Conservation (phyloP, 2,888 invertebrate species). For the Heliconius aoede region DNA sequence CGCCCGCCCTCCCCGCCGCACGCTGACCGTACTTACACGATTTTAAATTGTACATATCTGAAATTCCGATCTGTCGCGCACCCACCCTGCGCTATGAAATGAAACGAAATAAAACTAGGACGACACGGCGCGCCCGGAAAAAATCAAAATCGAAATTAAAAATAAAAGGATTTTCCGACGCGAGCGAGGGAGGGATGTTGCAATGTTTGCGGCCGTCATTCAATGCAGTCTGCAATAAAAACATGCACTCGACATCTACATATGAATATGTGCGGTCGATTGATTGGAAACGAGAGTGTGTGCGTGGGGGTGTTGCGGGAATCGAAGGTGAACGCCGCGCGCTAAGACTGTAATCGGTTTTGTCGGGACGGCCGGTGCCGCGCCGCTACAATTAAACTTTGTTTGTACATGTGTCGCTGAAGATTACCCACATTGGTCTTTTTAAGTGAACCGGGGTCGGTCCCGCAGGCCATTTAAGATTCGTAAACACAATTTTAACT, state of each 20-base stretch:
- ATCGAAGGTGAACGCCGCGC: slow-evolving; percentile 80
- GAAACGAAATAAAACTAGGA: slow-evolving; percentile 83
- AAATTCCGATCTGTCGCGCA: slow-evolving; percentile 84
- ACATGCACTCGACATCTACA: slow-evolving; percentile 74
- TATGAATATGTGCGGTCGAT: slow-evolving; percentile 81
- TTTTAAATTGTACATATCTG: slow-evolving; percentile 85
- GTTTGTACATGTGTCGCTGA: slow-evolving; percentile 83
- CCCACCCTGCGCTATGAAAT: slow-evolving; percentile 83
- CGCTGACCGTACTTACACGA: slow-evolving; percentile 83
- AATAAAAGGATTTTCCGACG: slow-evolving; percentile 77
- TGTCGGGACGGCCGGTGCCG: slow-evolving; percentile 64
- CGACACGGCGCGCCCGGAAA: slow-evolving; percentile 78
- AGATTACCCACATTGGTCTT: slow-evolving; percentile 82
- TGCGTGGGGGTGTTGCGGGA: slow-evolving; percentile 61
- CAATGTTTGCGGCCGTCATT: slow-evolving; percentile 82
- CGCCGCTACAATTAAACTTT: slow-evolving; percentile 82
- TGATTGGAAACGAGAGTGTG: slow-evolving; percentile 83
- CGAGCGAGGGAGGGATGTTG: slow-evolving; percentile 72
- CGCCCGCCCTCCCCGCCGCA: slow-evolving; percentile 58
- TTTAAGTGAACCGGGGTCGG: slow-evolving; percentile 78
- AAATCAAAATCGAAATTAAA: slow-evolving; percentile 84
- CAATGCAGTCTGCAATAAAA: slow-evolving; percentile 82
- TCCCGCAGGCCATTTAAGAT: slow-evolving; percentile 80
- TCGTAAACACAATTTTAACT: slow-evolving; percentile 68
- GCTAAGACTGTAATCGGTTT: slow-evolving; percentile 84